Evolutionary conservation across 1,140 invertebrate genomes (phyloP), one percentile per base, ranked within the genome.

Genomic region (Lethrus apterus): DNA sequence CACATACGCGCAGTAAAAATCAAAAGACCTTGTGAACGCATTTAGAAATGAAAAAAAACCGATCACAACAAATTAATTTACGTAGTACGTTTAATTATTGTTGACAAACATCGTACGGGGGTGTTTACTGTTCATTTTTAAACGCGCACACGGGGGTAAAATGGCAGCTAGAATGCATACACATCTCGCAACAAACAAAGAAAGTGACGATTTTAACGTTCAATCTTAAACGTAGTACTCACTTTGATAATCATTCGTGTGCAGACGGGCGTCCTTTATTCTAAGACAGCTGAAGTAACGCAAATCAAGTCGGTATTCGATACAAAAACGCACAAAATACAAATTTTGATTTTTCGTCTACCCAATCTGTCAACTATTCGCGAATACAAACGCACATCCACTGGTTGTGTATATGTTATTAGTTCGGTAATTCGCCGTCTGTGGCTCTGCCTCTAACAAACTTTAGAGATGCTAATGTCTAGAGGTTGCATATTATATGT

Each of bases 191-290:
- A n/a, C 35, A 48, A 44, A 52, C 46, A 52, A 49, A 52, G 46
- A 43, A 49, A 47, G 24, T 17, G 17, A 51, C 36, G 11, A 36
- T 23, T 10, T 10, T 17, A 34, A 8, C 10, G 10, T 5, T 15
- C 7, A 40, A 9, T 40, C 19, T 23, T 35, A 23, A 15, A 11
- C 32, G 17, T 14, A n/a, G n/a, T 29, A 53, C 51, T 53, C 50
- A 53, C 51, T 49, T 49, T 53, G 40, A 42, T 44, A 49, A 46
- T 53, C 51, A 53, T 53, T 47, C 51, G 47, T 24, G 26, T 50
- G 41, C 26, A 17, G 30, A 34, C 38, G 15, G 24, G 11, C 17
- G 13, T 11, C 17, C 18, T 23, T 14, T 21, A 43, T 29, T 19
- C 30, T 18, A 10, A 38, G 49, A 48, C 38, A 47, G 29, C 24